These are phyloP conservation scores for Eupleurogrammus muticus DNA, from an alignment of 2,797 vertebrate species.

Conservation along the genomic window DNA sequence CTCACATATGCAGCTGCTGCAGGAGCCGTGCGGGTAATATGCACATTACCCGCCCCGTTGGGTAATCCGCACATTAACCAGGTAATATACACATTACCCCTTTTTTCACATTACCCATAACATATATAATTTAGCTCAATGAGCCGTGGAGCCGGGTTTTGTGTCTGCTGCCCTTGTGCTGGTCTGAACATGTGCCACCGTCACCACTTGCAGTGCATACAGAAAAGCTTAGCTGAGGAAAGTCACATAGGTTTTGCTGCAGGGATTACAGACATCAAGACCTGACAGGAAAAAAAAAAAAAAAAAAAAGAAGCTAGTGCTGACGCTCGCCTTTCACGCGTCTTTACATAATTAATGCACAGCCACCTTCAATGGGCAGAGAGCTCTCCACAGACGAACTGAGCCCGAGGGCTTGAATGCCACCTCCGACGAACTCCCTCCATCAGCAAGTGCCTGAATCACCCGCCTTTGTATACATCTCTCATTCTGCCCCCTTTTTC, in stretches of 20 bases:
- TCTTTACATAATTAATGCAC: conserved; percentile 57
- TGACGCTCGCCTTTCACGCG: conserved; percentile 26
- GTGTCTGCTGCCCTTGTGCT: background rate
- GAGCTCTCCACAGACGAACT: conserved; percentile 36
- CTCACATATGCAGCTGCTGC: too few relatives aligned
- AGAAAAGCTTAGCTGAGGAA: conserved; percentile 1
- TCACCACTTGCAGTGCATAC: background rate
- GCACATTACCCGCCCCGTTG: too few relatives aligned
- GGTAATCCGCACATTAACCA: too few relatives aligned
- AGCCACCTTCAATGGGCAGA: conserved; percentile 38
- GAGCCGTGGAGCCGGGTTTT: conserved; percentile 5
- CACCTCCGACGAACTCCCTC: conserved; percentile 33
- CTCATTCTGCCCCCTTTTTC: conserved; percentile 13
- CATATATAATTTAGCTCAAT: background rate
- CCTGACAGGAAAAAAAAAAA: conserved; percentile 11
- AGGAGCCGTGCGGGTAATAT: too few relatives aligned
- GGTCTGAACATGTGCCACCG: background rate
- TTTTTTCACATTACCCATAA: too few relatives aligned
- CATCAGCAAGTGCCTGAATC: conserved; percentile 50
- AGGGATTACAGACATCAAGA: conserved; percentile 6
- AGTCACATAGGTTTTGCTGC: background rate
- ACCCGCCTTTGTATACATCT: conserved; percentile 26
- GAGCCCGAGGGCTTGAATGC: conserved; percentile 34
- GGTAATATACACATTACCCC: too few relatives aligned
- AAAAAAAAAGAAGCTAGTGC: conserved; percentile 13